Evolutionary conservation across 2,888 invertebrate genomes (phyloP).

Genomic region (Athalia rosae): DNA sequence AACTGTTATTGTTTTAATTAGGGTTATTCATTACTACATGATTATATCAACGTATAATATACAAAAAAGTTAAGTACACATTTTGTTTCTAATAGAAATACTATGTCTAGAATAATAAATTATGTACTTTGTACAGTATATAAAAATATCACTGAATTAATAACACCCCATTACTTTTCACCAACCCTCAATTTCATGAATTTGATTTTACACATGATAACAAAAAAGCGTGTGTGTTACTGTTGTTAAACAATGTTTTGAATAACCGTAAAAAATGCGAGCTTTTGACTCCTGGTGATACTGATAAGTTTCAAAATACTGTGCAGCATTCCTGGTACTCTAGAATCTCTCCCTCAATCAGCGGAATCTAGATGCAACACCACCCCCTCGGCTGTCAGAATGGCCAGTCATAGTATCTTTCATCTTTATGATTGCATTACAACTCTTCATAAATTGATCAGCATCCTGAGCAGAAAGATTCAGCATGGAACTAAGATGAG

Average conservation of each 20-base stretch:
- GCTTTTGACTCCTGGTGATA: not conserved
- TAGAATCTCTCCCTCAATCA: not conserved
- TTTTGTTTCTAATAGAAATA: conserved; percentile 1
- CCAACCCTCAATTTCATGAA: too few relatives aligned
- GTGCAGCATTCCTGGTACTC: too few relatives aligned
- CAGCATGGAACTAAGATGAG: conserved; percentile 55
- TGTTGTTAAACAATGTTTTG: not conserved
- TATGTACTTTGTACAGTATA: conserved; percentile 1
- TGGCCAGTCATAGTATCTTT: conserved; percentile 81
- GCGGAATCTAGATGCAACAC: conserved; percentile 79
- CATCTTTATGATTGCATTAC: conserved; percentile 81
- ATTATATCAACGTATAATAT: conserved; percentile 4
- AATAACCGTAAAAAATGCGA: conserved; percentile 20
- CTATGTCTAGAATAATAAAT: conserved; percentile 14
- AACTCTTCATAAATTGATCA: conserved; percentile 72
- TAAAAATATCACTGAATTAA: conserved; percentile 10
- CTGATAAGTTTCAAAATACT: too few relatives aligned
- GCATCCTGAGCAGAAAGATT: conserved; percentile 56
- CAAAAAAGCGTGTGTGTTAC: not conserved
- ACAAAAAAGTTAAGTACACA: not conserved
- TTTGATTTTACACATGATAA: too few relatives aligned
- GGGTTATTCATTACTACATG: conserved; percentile 15
- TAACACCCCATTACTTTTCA: not conserved
- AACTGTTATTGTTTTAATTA: not conserved
- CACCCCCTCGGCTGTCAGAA: conserved; percentile 84